Percentiles rank a stretch among this genome's conserved stretches.
phyloP scores from a whole-genome alignment of 2,113 vertebrate species.

The Scolopax mira region DNA sequence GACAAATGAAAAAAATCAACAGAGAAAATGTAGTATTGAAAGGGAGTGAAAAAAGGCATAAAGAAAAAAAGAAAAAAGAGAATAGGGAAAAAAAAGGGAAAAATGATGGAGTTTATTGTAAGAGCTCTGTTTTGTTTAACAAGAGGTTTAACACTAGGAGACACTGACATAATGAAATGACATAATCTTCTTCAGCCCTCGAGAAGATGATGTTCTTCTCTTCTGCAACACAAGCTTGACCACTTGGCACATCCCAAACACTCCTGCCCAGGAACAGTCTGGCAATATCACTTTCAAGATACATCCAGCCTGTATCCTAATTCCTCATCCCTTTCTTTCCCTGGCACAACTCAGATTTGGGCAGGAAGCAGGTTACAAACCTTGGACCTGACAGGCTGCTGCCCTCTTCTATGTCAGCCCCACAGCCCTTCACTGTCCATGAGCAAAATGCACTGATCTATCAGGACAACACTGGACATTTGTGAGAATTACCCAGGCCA shows the following conservation, averaged over 20 bases:
- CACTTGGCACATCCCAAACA: rapidly evolving
- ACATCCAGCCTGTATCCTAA: neutral
- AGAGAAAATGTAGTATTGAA: conserved; percentile 22
- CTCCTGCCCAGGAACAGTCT: neutral
- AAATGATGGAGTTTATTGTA: neutral
- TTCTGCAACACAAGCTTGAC: neutral
- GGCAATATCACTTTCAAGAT: rapidly evolving
- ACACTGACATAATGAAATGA: neutral
- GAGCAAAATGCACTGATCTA: neutral
- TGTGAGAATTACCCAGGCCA: rapidly evolving
- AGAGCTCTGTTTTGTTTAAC: neutral
- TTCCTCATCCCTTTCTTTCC: neutral
- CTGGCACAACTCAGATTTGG: neutral
- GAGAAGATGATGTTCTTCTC: neutral
- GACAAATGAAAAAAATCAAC: conserved; percentile 35
- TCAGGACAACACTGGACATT: neutral
- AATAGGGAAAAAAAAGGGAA: conserved; percentile 3
- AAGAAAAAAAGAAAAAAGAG: neutral
- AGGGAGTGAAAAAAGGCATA: conserved; percentile 16
- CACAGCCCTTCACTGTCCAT: neutral
- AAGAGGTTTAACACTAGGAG: neutral
- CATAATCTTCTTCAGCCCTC: neutral
- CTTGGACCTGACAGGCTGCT: neutral
- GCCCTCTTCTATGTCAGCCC: neutral
- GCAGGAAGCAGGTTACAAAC: neutral